Evolutionary conservation across 2,797 vertebrate genomes (phyloP), one percentile per base, ranked within the genome.

Genomic region (Alectoris magna): DNA sequence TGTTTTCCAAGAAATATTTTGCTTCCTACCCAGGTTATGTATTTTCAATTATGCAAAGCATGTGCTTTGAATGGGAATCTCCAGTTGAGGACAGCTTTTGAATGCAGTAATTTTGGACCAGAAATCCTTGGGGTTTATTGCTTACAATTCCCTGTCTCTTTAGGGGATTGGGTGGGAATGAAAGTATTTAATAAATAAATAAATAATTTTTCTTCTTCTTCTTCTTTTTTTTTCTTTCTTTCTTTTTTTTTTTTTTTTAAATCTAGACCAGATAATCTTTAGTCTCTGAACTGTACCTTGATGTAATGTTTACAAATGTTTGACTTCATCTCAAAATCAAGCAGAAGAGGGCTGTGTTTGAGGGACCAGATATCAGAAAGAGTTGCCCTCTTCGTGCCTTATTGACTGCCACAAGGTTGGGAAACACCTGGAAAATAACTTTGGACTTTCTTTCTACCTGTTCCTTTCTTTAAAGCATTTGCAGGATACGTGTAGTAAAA

Each of bases 1-100:
- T 81, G 79, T 92, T 96, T 84, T 64, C 63, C 11, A 14, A 84
- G 79, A 67, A 67, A 64, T 89, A 39, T 69, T 95, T 91, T 91
- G 84, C 87, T 73, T 92, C 44, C 56, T 80, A 49, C 56, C 93
- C 92, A 92, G 93, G 93, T 83, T 71, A 43, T 0, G 0, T 84
- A 67, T 92, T 94, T 92, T 72, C 67, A 86, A 91, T 64, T 95
- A 94, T 84, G 91, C 91, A 60, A 95, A 93, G 63, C 63, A 81
- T 89, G 72, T 63, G 89, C 43, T 90, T 74, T 55, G 76, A 85
- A 87, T 59, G 90, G 75, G 90, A 72, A 74, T 75, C 81, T 91
- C 59, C 21, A 23, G 49, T 60, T 38, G 73, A 85, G 67, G 87
- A 66, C 75, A 44, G 59, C 63, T 91, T 88, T 72, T 82, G 75